These are phyloP conservation scores for Podilymbus podiceps DNA, from an alignment of 2,113 vertebrate genomes.

Conservation along the genomic window DNA sequence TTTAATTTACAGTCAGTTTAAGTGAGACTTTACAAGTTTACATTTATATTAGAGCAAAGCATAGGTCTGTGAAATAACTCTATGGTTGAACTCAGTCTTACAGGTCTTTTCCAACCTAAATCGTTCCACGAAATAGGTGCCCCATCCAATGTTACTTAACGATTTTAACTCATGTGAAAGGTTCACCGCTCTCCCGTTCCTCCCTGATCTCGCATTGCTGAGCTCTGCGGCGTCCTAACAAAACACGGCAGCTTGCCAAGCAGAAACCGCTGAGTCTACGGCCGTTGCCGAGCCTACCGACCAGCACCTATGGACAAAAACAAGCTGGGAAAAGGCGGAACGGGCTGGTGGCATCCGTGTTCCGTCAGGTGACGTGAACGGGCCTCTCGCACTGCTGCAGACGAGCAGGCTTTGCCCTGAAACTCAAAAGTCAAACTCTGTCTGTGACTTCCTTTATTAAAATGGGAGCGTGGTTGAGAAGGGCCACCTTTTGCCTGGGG, in stretches of 20 bases:
- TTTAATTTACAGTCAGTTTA: not conserved
- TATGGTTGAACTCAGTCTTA: not conserved
- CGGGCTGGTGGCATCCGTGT: rapidly evolving
- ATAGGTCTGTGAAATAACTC: not conserved
- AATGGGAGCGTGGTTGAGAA: not conserved
- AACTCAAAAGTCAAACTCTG: not conserved
- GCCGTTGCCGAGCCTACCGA: rapidly evolving
- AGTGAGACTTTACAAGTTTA: not conserved
- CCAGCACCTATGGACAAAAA: rapidly evolving
- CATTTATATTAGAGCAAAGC: not conserved
- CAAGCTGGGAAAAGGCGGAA: no score
- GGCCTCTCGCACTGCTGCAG: not conserved
- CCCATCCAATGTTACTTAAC: rapidly evolving
- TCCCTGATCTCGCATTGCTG: rapidly evolving
- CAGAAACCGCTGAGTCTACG: rapidly evolving
- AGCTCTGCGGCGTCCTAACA: not conserved
- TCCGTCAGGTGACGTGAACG: rapidly evolving
- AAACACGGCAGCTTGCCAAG: rapidly evolving
- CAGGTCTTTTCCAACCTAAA: not conserved
- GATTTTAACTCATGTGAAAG: not conserved
- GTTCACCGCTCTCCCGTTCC: rapidly evolving
- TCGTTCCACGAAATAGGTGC: rapidly evolving
- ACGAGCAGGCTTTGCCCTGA: not conserved
- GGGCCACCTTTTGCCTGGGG: not conserved
- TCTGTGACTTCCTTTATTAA: not conserved